Evolutionary conservation across 1,140 invertebrate genomes (phyloP), one percentile per base, ranked within the genome.

Genomic region (Thaumetopoea pityocampa): DNA sequence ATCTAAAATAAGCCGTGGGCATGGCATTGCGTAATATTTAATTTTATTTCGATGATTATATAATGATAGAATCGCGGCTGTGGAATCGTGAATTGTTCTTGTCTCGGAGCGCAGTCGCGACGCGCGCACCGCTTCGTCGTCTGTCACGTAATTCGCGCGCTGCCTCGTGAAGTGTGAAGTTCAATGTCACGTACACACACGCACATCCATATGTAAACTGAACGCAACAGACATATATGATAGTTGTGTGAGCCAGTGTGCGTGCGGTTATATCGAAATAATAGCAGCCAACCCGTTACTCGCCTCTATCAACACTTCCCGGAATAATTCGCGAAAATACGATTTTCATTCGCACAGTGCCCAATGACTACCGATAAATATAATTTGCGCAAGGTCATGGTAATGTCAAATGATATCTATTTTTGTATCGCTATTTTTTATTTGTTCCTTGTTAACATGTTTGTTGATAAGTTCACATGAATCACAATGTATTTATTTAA

Each of bases 151-250:
- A 83, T 60, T 59, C 72, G 54, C 67, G 70, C 66, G 65, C 65
- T 51, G 64, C 73, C 73, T 68, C 74, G 76, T 79, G 72, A 79
- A 83, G 70, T 72, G 62, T 83, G 76, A 83, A 83, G 79, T 80
- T 83, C 79, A 83, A 83, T 83, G 79, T 83, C 79, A 83, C 78
- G 54, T 58, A 53, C 66, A 49, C 66, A 72, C 66, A 59, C 55
- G 50, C 34, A 11, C 52, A 46, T 28, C 22, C 11, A 18, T 19
- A 19, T 41, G 28, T 33, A 54, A 40, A 24, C 23, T 30, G 38
- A 22, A 7, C 34, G 24, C 36, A 41, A 24, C 32, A 34, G 30
- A 44, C 28, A 26, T 27, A 33, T 43, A 34, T 9, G 28, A 37
- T 45, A 42, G 5, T 7, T 17, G 20, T 11, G 33, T 20, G 6